phyloP scores from a whole-genome alignment of 2,888 invertebrate species.

The Euphydryas editha region DNA sequence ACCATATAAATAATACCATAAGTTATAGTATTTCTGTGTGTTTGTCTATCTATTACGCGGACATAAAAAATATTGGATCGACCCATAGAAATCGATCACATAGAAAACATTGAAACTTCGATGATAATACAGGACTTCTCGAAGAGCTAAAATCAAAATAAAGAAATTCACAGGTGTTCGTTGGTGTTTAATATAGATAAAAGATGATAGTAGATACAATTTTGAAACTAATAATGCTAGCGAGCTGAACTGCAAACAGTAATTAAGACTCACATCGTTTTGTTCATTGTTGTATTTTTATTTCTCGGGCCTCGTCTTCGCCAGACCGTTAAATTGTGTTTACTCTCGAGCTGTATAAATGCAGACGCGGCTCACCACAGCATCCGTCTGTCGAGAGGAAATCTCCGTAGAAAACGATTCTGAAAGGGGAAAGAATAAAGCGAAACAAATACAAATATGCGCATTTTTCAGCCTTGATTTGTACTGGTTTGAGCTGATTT shows the following conservation, averaged over 20 bases:
- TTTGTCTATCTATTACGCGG: no score
- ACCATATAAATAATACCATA: no score
- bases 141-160: no score
- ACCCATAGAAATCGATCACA: no score
- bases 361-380: conserved; percentile 11
- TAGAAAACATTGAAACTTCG: no score
- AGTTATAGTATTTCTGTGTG: no score
- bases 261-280: conserved; percentile 2
- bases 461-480: neutral
- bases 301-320: conserved; percentile 5
- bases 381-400: conserved; percentile 9
- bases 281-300: conserved; percentile 12
- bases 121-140: no score
- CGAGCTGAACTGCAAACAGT: conserved; percentile 10
- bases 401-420: neutral
- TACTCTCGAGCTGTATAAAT: conserved; percentile 12
- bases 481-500: neutral
- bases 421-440: conserved; percentile 1
- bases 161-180: no score
- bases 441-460: neutral
- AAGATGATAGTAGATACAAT: neutral
- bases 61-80: no score
- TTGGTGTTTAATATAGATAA: neutral
- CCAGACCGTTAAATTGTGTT: conserved; percentile 17
- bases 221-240: conserved; percentile 3